Evolutionary conservation across 2,888 invertebrate species (phyloP).

Genomic region (Pyrochroa serraticornis): DNA sequence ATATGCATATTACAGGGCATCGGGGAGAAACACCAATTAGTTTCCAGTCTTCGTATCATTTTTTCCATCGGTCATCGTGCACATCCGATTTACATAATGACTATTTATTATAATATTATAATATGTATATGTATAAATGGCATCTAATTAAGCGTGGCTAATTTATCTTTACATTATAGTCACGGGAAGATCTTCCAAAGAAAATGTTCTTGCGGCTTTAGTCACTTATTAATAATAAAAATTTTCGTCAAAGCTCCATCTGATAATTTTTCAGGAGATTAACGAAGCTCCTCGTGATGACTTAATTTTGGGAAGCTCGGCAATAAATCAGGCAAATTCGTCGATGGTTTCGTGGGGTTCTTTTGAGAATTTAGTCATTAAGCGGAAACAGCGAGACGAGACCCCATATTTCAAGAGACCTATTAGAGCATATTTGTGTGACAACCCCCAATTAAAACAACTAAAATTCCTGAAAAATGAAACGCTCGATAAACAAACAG

Average conservation of each 20-base stretch:
- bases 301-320: too few species aligned
- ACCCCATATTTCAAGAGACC: too few species aligned
- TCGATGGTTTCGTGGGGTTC: too few species aligned
- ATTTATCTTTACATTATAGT: conserved; percentile 26
- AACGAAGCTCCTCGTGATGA: too few species aligned
- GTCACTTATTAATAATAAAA: too few species aligned
- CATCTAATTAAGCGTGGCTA: conserved; percentile 20
- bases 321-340: too few species aligned
- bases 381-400: too few species aligned
- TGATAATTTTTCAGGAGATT: too few species aligned
- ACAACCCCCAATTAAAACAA: conserved; percentile 2
- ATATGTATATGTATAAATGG: conserved; percentile 17
- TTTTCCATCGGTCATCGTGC: conserved; percentile 16
- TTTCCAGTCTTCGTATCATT: conserved; percentile 1
- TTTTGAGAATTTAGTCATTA: too few species aligned
- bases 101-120: conserved; percentile 23
- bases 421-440: background rate
- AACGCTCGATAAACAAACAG: conserved; percentile 17
- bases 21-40: conserved; percentile 8
- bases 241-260: too few species aligned
- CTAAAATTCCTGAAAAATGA: conserved; percentile 14
- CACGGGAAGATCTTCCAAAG: conserved; percentile 6
- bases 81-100: conserved; percentile 20
- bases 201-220: too few species aligned
- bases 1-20: conserved; percentile 6